Percentiles rank a stretch among this genome's conserved stretches.
phyloP scores from a whole-genome alignment of 1,140 invertebrate genomes.

The Temnothorax nylanderi region DNA sequence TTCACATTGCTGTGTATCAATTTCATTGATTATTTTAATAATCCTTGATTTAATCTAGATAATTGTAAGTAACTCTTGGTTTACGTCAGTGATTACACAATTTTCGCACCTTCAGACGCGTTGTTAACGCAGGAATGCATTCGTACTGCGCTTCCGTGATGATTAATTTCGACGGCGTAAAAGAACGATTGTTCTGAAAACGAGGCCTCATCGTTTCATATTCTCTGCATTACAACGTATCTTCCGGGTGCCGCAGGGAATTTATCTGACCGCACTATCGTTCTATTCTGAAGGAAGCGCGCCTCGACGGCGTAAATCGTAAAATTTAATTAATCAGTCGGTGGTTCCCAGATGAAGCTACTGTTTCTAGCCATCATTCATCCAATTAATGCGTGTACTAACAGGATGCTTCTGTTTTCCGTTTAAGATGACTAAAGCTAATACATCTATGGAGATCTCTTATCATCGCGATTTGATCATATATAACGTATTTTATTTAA shows the following conservation, averaged over 20 bases:
- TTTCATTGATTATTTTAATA: constrained; percentile 10
- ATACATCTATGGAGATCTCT: not conserved
- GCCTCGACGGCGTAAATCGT: constrained; percentile 57
- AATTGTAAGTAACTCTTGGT: not conserved
- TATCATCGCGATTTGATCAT: not conserved
- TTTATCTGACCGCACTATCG: constrained; percentile 33
- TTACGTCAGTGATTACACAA: constrained; percentile 16
- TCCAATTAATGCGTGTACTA: constrained; percentile 60
- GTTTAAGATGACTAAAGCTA: not conserved
- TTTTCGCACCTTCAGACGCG: not conserved
- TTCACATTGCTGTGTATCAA: not conserved
- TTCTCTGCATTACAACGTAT: not conserved
- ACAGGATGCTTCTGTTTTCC: constrained; percentile 50
- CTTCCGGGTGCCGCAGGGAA: constrained; percentile 12
- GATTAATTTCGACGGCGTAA: constrained; percentile 34
- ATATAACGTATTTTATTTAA: constrained; percentile 1
- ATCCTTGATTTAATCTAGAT: not conserved
- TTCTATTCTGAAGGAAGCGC: constrained; percentile 33
- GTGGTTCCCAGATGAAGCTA: constrained; percentile 40
- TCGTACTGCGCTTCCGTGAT: constrained; percentile 19
- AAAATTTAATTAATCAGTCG: constrained; percentile 72
- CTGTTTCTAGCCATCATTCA: constrained; percentile 56
- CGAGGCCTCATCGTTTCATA: constrained; percentile 21
- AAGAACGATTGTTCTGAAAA: constrained; percentile 42
- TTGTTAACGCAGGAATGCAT: not conserved